These are phyloP conservation scores for Scophthalmus maximus DNA, from an alignment of 2,113 vertebrate species.

Conservation along the genomic window DNA sequence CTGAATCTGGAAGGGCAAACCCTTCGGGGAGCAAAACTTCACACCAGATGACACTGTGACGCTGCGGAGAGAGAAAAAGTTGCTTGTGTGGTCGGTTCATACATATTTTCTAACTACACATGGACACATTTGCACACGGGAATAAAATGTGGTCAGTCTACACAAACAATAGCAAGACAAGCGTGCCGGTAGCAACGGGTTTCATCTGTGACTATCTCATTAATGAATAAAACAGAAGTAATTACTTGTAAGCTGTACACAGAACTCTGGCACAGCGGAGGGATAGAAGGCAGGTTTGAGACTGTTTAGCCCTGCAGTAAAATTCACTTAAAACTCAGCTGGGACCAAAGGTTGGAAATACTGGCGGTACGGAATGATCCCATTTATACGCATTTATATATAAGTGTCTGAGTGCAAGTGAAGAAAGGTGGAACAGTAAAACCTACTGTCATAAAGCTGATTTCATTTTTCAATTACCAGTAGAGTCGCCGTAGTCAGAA, in stretches of 20 bases:
- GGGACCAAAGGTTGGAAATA: not conserved
- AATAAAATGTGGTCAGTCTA: constrained; percentile 3
- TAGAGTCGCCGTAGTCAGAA: not conserved
- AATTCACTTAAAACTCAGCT: not conserved
- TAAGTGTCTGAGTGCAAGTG: not conserved
- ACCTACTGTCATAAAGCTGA: not conserved
- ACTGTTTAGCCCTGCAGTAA: not conserved
- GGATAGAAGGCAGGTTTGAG: not conserved
- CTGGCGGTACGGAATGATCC: not conserved
- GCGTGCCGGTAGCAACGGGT: not conserved
- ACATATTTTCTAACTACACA: not conserved
- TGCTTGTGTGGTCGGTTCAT: not conserved
- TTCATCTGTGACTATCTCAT: not conserved
- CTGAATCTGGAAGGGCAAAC: constrained; percentile 40
- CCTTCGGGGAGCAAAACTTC: constrained; percentile 53
- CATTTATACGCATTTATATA: too few species aligned
- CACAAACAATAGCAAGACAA: constrained; percentile 13
- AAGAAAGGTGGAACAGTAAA: not conserved
- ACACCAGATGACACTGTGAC: constrained; percentile 29
- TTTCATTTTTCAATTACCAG: not conserved
- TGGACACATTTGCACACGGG: constrained; percentile 12
- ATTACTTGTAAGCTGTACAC: not conserved
- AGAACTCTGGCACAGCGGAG: not conserved
- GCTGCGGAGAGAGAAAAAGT: constrained; percentile 33
- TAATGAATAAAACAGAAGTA: constrained; percentile 11